phyloP scores from a whole-genome alignment of 1,140 invertebrate genomes.

The Araneus ventricosus region DNA sequence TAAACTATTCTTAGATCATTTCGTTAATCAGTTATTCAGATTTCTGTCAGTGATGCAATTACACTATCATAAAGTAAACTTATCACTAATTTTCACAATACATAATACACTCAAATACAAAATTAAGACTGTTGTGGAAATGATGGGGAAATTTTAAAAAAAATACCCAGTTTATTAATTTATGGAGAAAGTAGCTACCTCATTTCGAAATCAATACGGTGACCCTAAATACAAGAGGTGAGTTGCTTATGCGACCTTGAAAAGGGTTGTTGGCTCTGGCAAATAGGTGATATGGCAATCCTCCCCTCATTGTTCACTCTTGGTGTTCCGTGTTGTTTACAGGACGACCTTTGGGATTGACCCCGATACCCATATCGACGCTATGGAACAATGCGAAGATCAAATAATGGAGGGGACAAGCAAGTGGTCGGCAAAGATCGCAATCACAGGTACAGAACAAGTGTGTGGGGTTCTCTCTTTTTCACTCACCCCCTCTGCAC shows the following conservation, averaged over 20 bases:
- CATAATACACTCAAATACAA: no score
- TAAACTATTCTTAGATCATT: no score
- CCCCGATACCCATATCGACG: conserved; percentile 99
- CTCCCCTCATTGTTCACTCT: conserved; percentile 14
- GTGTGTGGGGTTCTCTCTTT: not conserved
- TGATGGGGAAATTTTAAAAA: no score
- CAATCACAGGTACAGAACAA: conserved; percentile 93
- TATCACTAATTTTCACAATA: no score
- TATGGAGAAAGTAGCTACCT: no score
- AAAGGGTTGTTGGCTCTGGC: not conserved
- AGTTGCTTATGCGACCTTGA: not conserved
- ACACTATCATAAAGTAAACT: no score
- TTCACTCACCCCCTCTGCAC: not conserved
- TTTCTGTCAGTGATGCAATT: no score
- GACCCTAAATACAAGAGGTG: not conserved
- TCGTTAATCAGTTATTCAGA: no score
- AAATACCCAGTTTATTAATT: no score
- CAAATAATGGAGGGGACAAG: conserved; percentile 99
- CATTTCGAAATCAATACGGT: no score
- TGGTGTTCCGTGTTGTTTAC: conserved; percentile 78
- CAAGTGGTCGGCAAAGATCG: conserved; percentile 99
- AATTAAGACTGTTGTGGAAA: no score
- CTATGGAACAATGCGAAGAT: conserved; percentile 97
- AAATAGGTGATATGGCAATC: conserved; percentile 25
- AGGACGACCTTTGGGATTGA: conserved; percentile 98